A percentile compares a stretch with the other conserved stretches of the same genome.
phyloP scores from a whole-genome alignment of 2,113 vertebrate species.

The Ceyx melanurus region DNA sequence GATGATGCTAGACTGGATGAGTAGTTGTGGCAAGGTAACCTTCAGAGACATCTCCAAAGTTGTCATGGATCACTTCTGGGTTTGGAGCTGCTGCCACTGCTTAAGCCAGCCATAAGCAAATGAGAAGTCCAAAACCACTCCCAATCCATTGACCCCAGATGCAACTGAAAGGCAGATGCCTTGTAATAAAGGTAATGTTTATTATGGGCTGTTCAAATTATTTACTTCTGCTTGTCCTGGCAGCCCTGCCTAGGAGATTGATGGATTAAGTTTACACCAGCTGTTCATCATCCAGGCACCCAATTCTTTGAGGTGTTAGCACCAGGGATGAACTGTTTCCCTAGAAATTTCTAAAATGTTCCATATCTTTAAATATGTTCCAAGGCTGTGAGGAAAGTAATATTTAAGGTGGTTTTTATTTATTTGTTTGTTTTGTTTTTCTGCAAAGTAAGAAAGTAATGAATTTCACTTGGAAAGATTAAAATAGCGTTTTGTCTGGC shows the following conservation, averaged over 20 bases:
- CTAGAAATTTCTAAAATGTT: neutral
- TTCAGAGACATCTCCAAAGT: neutral
- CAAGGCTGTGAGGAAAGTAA: neutral
- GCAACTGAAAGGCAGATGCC: neutral
- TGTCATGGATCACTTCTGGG: neutral
- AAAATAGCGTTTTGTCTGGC: neutral
- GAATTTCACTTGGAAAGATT: neutral
- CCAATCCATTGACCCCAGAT: neutral
- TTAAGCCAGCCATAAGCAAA: neutral
- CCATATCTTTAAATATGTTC: neutral
- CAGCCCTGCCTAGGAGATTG: neutral
- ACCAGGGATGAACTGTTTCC: neutral
- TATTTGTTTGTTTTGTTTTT: neutral
- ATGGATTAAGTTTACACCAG: conserved; percentile 20
- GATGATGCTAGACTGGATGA: neutral
- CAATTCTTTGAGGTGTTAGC: neutral
- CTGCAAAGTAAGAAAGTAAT: neutral
- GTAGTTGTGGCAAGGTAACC: neutral
- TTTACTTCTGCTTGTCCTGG: neutral
- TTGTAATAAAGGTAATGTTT: neutral
- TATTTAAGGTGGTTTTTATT: neutral
- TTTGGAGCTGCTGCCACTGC: neutral
- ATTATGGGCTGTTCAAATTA: neutral
- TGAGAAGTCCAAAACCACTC: neutral
- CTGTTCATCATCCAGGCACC: neutral